Evolutionary conservation across 2,797 vertebrate genomes (phyloP).

Genomic region (Cossypha heuglini): DNA sequence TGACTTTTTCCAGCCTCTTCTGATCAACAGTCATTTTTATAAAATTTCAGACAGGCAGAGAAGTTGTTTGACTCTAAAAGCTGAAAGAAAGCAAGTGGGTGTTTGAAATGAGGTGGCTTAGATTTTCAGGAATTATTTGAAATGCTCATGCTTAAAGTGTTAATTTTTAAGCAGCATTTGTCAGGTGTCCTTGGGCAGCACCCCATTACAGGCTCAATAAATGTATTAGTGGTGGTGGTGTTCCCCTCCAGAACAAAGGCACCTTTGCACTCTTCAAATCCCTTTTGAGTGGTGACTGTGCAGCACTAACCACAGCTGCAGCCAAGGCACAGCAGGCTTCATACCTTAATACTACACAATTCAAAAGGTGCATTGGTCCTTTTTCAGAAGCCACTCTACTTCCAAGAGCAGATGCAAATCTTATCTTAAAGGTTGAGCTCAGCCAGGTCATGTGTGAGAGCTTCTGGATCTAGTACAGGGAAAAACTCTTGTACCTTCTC

Average conservation of each 20-base stretch:
- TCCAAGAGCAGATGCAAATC: background rate
- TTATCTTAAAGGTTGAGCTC: background rate
- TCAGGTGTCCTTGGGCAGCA: background rate
- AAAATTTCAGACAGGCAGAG: background rate
- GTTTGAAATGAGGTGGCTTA: background rate
- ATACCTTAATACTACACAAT: accelerated
- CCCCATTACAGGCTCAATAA: background rate
- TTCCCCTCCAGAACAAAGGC: background rate
- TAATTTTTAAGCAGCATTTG: background rate
- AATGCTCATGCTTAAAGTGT: background rate
- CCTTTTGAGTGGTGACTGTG: accelerated
- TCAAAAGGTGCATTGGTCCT: background rate
- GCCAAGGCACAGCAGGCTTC: background rate
- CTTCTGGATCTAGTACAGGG: background rate
- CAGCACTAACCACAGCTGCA: background rate
- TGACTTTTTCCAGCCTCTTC: background rate
- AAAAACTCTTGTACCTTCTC: background rate
- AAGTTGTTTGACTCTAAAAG: background rate
- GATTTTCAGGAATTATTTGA: background rate
- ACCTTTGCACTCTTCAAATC: background rate
- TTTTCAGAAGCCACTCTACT: background rate
- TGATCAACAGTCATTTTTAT: background rate
- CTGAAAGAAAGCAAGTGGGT: background rate
- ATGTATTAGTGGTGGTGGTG: background rate
- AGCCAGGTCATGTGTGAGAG: background rate